Base-by-base conservation (phyloP, 2,797 vertebrate species). In the Sebastes cheni region DNA sequence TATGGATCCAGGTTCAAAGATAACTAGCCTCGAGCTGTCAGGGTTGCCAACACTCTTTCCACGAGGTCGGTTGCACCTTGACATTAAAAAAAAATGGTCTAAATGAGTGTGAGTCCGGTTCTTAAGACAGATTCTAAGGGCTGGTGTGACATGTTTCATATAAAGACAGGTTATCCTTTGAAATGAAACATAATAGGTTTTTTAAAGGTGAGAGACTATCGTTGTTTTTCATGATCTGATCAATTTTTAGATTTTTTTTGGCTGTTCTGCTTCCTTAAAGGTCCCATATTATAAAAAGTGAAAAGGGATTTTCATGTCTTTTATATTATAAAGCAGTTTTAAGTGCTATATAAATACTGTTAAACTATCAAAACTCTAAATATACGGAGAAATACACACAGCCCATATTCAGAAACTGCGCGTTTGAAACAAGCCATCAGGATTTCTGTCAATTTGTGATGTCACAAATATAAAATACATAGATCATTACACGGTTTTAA, bases 21-120 rank as follows among this genome's bases (percentile, higher is more conserved):
- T 80, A 79, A 68, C 67, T 42, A 59, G 72, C 82, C 81, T 65
- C 62, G 86, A 90, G 87, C 90, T 89, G 70, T 88, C 84, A 79
- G 60, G 50, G 54, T 30, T 77, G 65, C 39, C 42, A 59, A 9
- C 42, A 61, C 68, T 61, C 60, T 29, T 50, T 52, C 60, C 22
- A 11, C 14, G 64, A 70, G 61, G 34, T 76, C 52, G 46, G 29
- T 18, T 56, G 61, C 18, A 72, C 73, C 60, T 72, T 80, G 78
- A 84, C 76, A 67, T 73, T 30, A 36, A 59, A 64, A 61, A 68
- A 66, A 68, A 68, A 30, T 2, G 60, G 52, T 67, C 32, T n/a
- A 78, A 67, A 75, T 60, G 60, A 69, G 52, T 42, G 16, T 11
- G 8, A 54, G 77, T 25, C 12, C 7, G 6, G 6, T 54, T 67